Evolutionary conservation across 2,888 invertebrate genomes (phyloP).

Genomic region (Creontiades dilutus): DNA sequence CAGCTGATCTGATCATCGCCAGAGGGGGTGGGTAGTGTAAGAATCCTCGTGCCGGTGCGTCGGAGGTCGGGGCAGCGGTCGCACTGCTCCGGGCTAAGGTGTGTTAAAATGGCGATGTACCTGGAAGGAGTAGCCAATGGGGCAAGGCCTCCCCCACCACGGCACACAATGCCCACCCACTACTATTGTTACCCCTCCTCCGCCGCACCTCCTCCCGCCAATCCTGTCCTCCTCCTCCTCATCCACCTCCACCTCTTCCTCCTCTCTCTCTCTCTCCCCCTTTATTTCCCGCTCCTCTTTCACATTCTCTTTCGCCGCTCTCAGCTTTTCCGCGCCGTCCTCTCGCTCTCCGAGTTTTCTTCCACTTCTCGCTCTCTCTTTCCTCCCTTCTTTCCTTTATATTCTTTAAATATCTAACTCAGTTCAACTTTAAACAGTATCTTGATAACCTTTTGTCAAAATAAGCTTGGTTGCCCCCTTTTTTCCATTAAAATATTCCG

Average conservation of each 20-base stretch:
- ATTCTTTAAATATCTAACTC: too few relatives aligned
- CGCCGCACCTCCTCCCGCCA: constrained; percentile 17
- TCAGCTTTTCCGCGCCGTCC: constrained; percentile 12
- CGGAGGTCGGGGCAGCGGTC: constrained; percentile 18
- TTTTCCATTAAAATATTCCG: too few relatives aligned
- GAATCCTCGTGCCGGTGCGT: neutral
- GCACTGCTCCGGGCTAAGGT: constrained; percentile 38
- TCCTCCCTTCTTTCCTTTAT: too few relatives aligned
- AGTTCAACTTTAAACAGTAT: too few relatives aligned
- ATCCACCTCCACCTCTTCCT: too few relatives aligned
- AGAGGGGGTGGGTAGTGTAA: constrained; percentile 18
- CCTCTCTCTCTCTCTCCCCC: constrained; percentile 18
- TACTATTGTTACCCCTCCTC: constrained; percentile 61
- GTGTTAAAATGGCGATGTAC: constrained; percentile 67
- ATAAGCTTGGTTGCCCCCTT: too few relatives aligned
- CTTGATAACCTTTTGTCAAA: too few relatives aligned
- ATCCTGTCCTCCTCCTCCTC: constrained; percentile 1
- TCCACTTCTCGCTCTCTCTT: neutral
- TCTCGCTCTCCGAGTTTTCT: neutral
- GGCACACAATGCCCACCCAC: constrained; percentile 70
- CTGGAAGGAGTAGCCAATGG: constrained; percentile 67
- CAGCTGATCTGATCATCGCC: neutral
- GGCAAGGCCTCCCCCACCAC: constrained; percentile 58
- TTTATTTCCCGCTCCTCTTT: constrained; percentile 45
- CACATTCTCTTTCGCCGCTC: constrained; percentile 34